Evolutionary conservation across 37 sponge, comb jelly and placozoan genomes (phyloP).

Genomic region (Beroe ovata): DNA sequence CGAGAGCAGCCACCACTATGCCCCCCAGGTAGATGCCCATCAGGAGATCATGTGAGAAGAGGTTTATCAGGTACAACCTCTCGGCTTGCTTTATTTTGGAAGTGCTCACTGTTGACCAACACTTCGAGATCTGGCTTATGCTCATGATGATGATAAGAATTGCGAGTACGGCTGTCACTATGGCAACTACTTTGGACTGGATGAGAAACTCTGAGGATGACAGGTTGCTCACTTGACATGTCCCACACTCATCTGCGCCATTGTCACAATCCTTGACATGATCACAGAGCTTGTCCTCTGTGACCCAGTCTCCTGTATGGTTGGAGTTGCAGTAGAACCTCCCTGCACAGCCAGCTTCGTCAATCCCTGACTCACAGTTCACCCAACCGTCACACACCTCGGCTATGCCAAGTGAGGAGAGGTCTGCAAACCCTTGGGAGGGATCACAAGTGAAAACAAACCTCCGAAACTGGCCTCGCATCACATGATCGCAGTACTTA

Average conservation of each 20-base stretch:
- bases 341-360: constrained; percentile 20
- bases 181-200: not conserved
- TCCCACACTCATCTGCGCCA: constrained; percentile 35
- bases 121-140: not conserved
- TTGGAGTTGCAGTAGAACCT: constrained; percentile 37
- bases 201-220: constrained; percentile 26
- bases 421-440: not conserved
- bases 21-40: constrained; percentile 4
- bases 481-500: not conserved
- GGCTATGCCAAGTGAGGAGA: not conserved
- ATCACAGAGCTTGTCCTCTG: constrained; percentile 1
- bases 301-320: not conserved
- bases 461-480: not conserved
- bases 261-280: constrained; percentile 22
- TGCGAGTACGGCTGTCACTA: not conserved
- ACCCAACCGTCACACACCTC: not conserved
- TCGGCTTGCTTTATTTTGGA: not conserved
- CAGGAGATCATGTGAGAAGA: not conserved
- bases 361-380: not conserved
- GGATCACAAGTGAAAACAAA: not conserved
- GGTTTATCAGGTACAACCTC: not conserved
- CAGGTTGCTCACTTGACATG: not conserved
- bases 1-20: not conserved
- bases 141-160: not conserved
- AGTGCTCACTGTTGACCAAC: not conserved